Conservation (phyloP, 2,888 invertebrate genomes). For the Drosophila borealis region DNA sequence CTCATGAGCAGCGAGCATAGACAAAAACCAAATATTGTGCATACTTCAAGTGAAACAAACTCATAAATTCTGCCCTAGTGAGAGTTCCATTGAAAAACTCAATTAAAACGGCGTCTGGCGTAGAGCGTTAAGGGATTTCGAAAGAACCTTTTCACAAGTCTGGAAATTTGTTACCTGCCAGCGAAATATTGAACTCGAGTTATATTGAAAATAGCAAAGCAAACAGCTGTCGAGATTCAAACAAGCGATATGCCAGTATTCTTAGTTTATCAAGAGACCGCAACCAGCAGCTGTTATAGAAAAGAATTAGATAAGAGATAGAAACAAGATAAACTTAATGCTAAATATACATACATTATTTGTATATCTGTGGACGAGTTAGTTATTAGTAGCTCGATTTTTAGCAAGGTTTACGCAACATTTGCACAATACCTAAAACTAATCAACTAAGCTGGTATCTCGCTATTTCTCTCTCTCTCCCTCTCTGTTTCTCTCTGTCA, state of each 20-base stretch:
- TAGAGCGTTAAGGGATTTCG: conserved; percentile 9
- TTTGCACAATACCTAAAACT: conserved; percentile 18
- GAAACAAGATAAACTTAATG: conserved; percentile 1
- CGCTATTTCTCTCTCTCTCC: background rate
- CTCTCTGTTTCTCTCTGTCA: background rate
- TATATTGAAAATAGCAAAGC: conserved; percentile 3
- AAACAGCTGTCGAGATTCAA: conserved; percentile 32
- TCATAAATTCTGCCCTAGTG: conserved; percentile 19
- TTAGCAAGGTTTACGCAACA: conserved; percentile 8
- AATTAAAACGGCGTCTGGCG: conserved; percentile 35
- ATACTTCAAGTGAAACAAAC: conserved; percentile 35
- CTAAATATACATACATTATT: background rate
- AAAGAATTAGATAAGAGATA: conserved; percentile 12
- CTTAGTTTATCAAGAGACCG: conserved; percentile 1
- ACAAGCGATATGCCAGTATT: conserved; percentile 15
- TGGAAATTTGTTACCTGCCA: conserved; percentile 54
- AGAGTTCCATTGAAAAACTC: conserved; percentile 48
- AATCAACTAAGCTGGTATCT: conserved; percentile 3
- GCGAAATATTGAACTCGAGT: conserved; percentile 13
- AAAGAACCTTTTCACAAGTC: conserved; percentile 55
- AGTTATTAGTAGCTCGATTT: background rate
- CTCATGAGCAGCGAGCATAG: background rate
- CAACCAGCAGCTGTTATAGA: conserved; percentile 4
- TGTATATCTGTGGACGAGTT: background rate
- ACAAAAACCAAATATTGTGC: conserved; percentile 6